Percentiles rank a stretch among this genome's conserved stretches.
These are phyloP conservation scores for Pseudochirops cupreus DNA, from an alignment of 2,797 vertebrate species.

Conservation along the genomic window DNA sequence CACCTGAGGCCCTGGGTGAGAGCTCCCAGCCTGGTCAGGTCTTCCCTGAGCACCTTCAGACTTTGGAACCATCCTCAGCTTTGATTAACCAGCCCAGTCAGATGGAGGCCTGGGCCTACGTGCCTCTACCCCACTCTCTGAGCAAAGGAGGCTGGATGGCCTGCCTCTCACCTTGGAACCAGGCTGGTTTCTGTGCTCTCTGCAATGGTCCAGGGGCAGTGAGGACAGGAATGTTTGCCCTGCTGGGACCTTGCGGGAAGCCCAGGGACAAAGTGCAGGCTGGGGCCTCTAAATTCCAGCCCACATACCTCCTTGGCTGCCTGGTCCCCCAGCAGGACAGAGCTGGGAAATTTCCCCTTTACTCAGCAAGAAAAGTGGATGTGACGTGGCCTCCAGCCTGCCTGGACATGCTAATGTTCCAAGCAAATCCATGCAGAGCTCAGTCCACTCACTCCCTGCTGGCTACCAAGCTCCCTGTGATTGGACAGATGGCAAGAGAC, in stretches of 20 bases:
- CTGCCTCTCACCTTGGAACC: not conserved
- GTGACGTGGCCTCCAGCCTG: not conserved
- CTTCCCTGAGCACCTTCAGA: not conserved
- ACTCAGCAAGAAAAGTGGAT: not conserved
- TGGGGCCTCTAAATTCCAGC: not conserved
- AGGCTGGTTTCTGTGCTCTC: not conserved
- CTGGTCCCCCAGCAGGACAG: slow-evolving; percentile 15
- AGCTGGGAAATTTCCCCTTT: slow-evolving; percentile 23
- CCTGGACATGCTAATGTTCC: not conserved
- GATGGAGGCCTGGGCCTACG: not conserved
- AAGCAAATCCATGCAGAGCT: too few relatives aligned
- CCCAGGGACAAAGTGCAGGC: not conserved
- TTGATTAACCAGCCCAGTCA: not conserved
- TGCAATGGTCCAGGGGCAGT: accelerated
- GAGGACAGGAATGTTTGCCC: not conserved
- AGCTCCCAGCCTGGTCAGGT: not conserved
- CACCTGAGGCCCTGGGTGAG: not conserved
- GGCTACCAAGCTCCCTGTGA: not conserved
- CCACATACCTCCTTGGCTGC: not conserved
- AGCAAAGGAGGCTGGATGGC: not conserved
- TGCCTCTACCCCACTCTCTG: not conserved
- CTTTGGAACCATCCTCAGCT: not conserved
- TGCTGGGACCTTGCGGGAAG: not conserved
- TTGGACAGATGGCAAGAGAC: accelerated
- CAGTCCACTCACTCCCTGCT: not conserved